Evolutionary conservation across 2,113 vertebrate species (phyloP).

Genomic region (Xiphophorus maculatus): DNA sequence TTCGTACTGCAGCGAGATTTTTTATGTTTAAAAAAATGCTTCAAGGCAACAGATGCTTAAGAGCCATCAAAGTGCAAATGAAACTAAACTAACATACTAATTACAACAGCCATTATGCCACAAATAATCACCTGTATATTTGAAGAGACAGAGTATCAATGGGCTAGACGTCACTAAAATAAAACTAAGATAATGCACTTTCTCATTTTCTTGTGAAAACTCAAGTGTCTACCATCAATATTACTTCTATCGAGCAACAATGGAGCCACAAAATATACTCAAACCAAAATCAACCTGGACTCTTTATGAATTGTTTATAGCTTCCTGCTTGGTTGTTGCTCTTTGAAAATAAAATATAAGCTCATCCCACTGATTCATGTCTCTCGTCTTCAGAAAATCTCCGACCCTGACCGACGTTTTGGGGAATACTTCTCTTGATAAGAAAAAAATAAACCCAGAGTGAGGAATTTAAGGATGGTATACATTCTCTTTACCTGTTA

Average conservation of each 20-base stretch:
- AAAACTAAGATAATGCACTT: neutral
- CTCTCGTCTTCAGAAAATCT: neutral
- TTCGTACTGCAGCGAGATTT: neutral
- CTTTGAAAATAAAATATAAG: neutral
- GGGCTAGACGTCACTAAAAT: neutral
- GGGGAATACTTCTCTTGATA: too few relatives aligned
- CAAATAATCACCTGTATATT: constrained; percentile 12
- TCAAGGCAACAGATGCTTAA: constrained; percentile 11
- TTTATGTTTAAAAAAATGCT: neutral
- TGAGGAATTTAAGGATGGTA: neutral
- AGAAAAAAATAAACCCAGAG: neutral
- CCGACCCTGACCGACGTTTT: too few relatives aligned
- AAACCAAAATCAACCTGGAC: neutral
- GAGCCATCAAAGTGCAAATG: constrained; percentile 39
- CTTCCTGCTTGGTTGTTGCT: neutral
- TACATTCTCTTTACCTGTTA: neutral
- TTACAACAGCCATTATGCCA: constrained; percentile 14
- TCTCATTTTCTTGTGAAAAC: neutral
- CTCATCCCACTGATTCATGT: neutral
- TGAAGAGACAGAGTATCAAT: neutral
- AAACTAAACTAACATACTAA: constrained; percentile 27
- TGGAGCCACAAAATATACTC: too few relatives aligned
- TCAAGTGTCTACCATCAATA: neutral
- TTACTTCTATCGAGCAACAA: neutral
- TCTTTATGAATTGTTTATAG: neutral